phyloP scores from a whole-genome alignment of 2,888 invertebrate species.

The Hydrotaea cyrtoneurina region DNA sequence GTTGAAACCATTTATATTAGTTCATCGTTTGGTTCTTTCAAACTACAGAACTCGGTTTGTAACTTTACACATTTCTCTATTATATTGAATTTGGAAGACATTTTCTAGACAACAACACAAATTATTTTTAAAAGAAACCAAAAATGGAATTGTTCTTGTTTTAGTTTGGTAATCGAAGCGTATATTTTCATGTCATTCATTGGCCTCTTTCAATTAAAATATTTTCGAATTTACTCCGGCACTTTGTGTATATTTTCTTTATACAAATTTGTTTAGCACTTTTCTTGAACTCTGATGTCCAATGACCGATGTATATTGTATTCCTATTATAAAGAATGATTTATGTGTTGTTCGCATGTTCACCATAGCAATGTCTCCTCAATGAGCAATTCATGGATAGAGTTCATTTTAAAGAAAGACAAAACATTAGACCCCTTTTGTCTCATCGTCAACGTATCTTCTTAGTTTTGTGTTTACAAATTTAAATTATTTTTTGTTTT shows the following conservation, averaged over 20 bases:
- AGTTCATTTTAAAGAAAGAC: neutral
- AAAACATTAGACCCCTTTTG: neutral
- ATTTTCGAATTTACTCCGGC: neutral
- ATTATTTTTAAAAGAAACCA: no score
- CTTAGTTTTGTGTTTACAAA: constrained; percentile 3
- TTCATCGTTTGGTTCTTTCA: no score
- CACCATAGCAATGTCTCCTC: no score
- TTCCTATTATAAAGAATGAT: neutral
- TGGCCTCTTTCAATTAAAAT: neutral
- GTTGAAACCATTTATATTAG: no score
- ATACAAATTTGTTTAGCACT: neutral
- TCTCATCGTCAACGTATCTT: neutral
- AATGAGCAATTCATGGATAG: constrained; percentile 2
- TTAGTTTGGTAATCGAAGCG: no score
- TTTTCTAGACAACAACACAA: no score
- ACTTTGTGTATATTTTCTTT: neutral
- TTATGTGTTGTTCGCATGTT: neutral
- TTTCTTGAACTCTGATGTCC: neutral
- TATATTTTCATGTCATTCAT: neutral
- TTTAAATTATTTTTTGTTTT: constrained; percentile 19
- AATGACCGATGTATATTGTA: neutral
- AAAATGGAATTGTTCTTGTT: no score
- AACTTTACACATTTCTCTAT: no score
- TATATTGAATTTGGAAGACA: no score
- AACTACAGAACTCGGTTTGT: no score